Evolutionary conservation across 2,797 vertebrate genomes (phyloP).

Genomic region (Jordanella pulchra): DNA sequence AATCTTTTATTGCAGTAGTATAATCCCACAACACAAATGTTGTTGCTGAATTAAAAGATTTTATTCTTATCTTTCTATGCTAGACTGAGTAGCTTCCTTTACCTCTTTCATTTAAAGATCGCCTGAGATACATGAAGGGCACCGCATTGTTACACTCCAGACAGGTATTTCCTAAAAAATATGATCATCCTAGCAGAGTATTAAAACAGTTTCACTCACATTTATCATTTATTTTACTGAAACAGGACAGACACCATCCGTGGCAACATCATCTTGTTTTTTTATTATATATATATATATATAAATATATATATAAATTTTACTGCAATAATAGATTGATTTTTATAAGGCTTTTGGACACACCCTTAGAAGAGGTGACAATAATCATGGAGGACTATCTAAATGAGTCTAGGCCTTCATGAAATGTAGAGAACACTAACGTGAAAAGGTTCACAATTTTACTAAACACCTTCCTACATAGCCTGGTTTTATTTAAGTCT

Average conservation of each 20-base stretch:
- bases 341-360: background rate
- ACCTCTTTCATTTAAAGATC: background rate
- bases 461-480: slow-evolving; percentile 40
- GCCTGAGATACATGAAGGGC: background rate
- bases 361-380: background rate
- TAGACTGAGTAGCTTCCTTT: background rate
- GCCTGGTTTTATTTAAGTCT: slow-evolving; percentile 30
- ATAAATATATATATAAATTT: no score
- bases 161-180: background rate
- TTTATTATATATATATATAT: no score
- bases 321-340: background rate
- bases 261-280: no score
- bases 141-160: background rate
- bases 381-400: background rate
- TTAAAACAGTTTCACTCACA: background rate
- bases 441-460: slow-evolving; percentile 18
- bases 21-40: background rate
- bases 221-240: background rate
- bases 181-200: background rate
- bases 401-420: background rate
- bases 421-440: background rate
- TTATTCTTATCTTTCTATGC: background rate
- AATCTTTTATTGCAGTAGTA: background rate
- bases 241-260: no score
- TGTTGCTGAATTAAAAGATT: no score